Base-by-base conservation (phyloP, 2,113 vertebrate genomes). In the Rhinichthys klamathensis region DNA sequence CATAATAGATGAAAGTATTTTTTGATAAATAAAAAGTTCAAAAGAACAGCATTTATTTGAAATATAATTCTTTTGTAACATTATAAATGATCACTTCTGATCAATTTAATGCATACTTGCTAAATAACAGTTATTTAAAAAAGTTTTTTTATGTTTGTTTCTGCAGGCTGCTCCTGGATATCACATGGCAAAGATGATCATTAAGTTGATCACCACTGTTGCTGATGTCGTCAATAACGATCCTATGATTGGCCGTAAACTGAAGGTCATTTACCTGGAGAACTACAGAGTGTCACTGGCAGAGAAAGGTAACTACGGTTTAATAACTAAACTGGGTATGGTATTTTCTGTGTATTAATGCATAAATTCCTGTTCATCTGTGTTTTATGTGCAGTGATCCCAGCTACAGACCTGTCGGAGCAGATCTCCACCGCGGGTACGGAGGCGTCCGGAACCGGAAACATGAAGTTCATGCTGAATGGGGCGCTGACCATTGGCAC, bases 401-500 rank as follows among this genome's bases (percentile, higher is more conserved):
- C 98, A 9, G 98, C 98, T 7, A 97, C 98, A 0, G 98, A 99
- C 89, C 91, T 99, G 90, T 99, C 98, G 0, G 95, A 99, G 94
- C 98, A 99, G 95, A 99, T 99, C 87, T 99, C 98, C 91, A 99
- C 97, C 0, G 98, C 98, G 0, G 98, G 98, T 84, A 99, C 98
- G 0, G 98, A 99, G 86, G 98, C 98, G 0, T 99, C 98, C 0
- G 98, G 98, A 1, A 99, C 98, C 0, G 98, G 98, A 4, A 99
- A 99, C 91, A 99, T 99, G 98, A 99, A 99, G 88, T 99, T 99
- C 94, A 99, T 99, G 98, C 92, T 99, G 89, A 99, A 99, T 0
- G 98, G 98, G 0, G 97, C 98, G 0, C 95, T 99, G 90, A 99
- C 98, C 91, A 98, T 99, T 0, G 98, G 98, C 89, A 99, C 98